Base-by-base conservation (phyloP, 2,888 invertebrate genomes). In the Oithona nana region DNA sequence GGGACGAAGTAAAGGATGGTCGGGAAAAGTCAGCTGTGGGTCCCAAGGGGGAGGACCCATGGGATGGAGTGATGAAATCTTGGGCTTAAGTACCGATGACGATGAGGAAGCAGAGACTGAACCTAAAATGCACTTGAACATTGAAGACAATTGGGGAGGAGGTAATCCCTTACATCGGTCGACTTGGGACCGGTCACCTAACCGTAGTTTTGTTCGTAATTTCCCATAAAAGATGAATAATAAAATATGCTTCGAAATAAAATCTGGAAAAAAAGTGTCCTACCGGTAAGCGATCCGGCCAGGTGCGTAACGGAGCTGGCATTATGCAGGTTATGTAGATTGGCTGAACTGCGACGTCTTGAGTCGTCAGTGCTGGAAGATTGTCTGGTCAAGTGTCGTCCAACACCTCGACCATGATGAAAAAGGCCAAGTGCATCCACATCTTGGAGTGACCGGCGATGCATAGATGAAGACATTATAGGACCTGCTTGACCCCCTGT, bases 41-140 rank as follows among this genome's bases (percentile, higher is more conserved):
- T 24, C 26, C 24, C 13, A 13, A 54, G 50, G 50, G 1, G 24
- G 24, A 6, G 59, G 59, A 24, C 48, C 55, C 22, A 26, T 55
- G 13, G 62, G 62, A 20, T 62, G 62, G 56, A 55, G 48, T 39
- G 62, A 62, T 26, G 62, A 62, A 24, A 62, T 62, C 31, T 52
- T 56, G 26, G 62, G 54, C 6, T 54, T 26, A 13, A 26, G 13
- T 3, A 13, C 16, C 22, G 20, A 20, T 24, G 54, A 20, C 26
- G 22, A 22, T 49, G 54, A 54, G 26, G 54, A 54, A 54, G 20
- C 22, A 24, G 54, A 54, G 2, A 24, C 26, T 4, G 26, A 20
- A 16, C 54, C 54, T 26, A 54, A 3, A 13, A 20, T 11, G 3
- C 20, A 54, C 54, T 54, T 20, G 26, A 16, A 11, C 16, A 16